Percentiles rank a stretch among this genome's conserved stretches.
Evolutionary conservation across 2,888 invertebrate species (phyloP).

Genomic region (Orthonevra nobilis): DNA sequence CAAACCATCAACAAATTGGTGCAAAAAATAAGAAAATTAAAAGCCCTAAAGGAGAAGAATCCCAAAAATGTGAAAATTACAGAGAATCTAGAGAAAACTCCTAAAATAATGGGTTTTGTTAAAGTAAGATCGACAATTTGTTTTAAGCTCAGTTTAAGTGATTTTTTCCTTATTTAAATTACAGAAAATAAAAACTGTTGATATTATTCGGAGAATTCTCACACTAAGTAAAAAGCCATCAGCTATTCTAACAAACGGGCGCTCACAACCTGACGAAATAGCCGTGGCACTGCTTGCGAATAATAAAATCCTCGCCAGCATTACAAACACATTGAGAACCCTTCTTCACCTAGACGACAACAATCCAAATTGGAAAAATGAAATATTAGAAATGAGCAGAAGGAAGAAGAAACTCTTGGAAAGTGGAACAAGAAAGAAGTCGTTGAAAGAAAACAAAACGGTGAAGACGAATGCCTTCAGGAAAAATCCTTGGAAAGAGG

Average conservation of each 20-base stretch:
- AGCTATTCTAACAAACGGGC: slow-evolving; percentile 75
- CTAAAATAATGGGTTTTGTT: slow-evolving; percentile 73
- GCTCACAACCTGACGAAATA: slow-evolving; percentile 75
- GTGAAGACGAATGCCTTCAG: slow-evolving; percentile 69
- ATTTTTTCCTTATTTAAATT: slow-evolving; percentile 21
- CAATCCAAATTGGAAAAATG: slow-evolving; percentile 74
- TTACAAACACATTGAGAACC: slow-evolving; percentile 71
- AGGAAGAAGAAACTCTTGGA: slow-evolving; percentile 60
- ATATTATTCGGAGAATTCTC: slow-evolving; percentile 74
- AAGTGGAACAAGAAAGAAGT: slow-evolving; percentile 16
- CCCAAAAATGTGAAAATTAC: slow-evolving; percentile 74
- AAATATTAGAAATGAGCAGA: slow-evolving; percentile 75
- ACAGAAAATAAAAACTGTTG: slow-evolving; percentile 74
- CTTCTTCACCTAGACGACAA: slow-evolving; percentile 72
- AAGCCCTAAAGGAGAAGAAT: slow-evolving; percentile 73
- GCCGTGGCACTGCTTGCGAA: slow-evolving; percentile 75
- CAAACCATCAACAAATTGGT: slow-evolving; percentile 77
- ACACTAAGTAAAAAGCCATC: slow-evolving; percentile 73
- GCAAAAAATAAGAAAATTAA: slow-evolving; percentile 77
- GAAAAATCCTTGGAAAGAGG: slow-evolving; percentile 73
- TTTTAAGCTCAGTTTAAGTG: neutral
- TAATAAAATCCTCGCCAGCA: slow-evolving; percentile 75
- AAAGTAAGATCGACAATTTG: slow-evolving; percentile 72
- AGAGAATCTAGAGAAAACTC: slow-evolving; percentile 73
- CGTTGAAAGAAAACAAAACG: slow-evolving; percentile 17